Evolutionary conservation across 2,888 invertebrate species (phyloP), one percentile per base, ranked within the genome.

Genomic region (Pedicia rivosa): DNA sequence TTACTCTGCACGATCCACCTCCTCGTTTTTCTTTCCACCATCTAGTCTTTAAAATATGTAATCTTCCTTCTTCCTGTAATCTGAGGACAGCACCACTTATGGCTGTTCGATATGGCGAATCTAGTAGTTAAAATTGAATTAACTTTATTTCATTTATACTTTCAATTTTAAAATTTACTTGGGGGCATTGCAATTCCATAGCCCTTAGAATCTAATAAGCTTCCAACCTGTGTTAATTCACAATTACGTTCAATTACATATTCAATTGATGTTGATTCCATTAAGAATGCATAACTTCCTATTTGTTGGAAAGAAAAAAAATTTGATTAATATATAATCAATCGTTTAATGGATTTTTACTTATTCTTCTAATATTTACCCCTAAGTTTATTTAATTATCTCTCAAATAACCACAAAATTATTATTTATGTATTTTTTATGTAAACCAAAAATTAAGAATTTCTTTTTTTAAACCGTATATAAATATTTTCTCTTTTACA

Each of bases 21-120:
- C 88, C 90, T 20, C 86, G 72, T 63, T 81, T 86, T 62, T 88
- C 84, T 56, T 88, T 88, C 97, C 97, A 97, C 97, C 97, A 98
- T 56, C 83, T 79, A 20, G 90, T 87, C 68, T 95, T 95, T 50
- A 97, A 66, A 55, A 82, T 78, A 55, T 86, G 90, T 43, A 97
- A 68, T 61, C 79, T 82, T 30, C 94, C 94, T 57, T 87, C 86
- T 63, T 98, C 97, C 66, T 97, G 95, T 26, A 97, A 70, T 62
- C 87, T 87, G 35, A 97, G 65, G 47, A 98, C 90, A 31, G 91
- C 91, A 20, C 87, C 87, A 54, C 90, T 94, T 50, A 95, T 87
- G 38, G 86, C 80, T 37, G 90, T 90, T 48, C 91, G 74, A 63
- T 88, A 94, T 19, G 90, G 91, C 1, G 95, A 95, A 63, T 87